Conservation (phyloP, 2,797 vertebrate species). For the Oreochromis grahami region DNA sequence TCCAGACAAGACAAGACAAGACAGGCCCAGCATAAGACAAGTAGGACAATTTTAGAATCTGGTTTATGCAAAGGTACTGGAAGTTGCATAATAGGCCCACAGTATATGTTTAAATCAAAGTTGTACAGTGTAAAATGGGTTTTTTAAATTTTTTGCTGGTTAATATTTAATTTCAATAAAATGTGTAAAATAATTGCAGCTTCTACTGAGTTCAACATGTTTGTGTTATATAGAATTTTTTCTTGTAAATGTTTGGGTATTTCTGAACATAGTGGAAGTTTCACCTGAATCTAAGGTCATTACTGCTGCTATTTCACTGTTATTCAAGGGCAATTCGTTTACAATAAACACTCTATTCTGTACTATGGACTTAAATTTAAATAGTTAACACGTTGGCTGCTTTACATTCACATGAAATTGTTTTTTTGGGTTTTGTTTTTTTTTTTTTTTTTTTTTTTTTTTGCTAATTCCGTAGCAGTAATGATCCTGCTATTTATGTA, state of each 20-base stretch:
- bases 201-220: neutral
- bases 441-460: neutral
- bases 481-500: conserved; percentile 1
- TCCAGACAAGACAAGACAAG: neutral
- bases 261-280: neutral
- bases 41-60: rapidly evolving
- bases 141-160: neutral
- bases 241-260: neutral
- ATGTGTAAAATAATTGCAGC: neutral
- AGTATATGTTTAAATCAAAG: neutral
- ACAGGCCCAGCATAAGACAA: neutral
- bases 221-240: conserved; percentile 5
- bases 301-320: neutral
- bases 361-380: conserved; percentile 2
- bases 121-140: neutral
- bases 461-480: neutral
- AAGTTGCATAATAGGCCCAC: neutral
- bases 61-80: neutral
- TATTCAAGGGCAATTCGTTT: conserved; percentile 13
- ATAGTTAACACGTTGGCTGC: neutral
- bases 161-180: neutral
- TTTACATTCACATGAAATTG: neutral
- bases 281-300: neutral
- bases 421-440: neutral
- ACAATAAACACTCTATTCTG: conserved; percentile 10